Percentiles rank a stretch among this genome's conserved stretches.
These are phyloP conservation scores for Megaleporinus macrocephalus DNA, from an alignment of 2,113 vertebrate species.

Conservation along the genomic window DNA sequence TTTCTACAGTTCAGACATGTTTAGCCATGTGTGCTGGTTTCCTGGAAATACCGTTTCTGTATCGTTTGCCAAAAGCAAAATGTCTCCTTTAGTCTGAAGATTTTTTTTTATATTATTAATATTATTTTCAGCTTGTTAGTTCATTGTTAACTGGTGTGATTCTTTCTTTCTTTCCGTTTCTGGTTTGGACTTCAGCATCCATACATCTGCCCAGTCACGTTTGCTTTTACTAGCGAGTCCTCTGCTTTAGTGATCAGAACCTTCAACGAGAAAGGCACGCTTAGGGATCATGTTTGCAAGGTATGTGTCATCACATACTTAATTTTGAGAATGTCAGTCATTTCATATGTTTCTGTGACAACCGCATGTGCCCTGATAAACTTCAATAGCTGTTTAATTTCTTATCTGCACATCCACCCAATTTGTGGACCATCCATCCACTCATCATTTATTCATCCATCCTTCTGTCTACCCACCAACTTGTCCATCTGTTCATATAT, in stretches of 20 bases:
- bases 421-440: background rate
- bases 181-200: conserved; percentile 78
- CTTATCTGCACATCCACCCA: background rate
- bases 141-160: conserved; percentile 53
- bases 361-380: background rate
- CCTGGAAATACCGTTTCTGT: too few species aligned
- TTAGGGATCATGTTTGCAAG: conserved; percentile 97
- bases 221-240: conserved; percentile 90
- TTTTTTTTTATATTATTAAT: background rate
- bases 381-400: background rate
- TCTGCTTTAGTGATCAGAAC: conserved; percentile 90
- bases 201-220: conserved; percentile 87
- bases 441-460: background rate
- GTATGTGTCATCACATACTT: conserved; percentile 66
- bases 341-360: background rate
- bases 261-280: conserved; percentile 92
- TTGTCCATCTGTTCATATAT: background rate
- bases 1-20: background rate
- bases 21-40: background rate
- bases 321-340: background rate
- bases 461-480: background rate
- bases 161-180: background rate
- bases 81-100: background rate
- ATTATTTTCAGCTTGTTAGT: background rate
- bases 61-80: too few species aligned